Evolutionary conservation across 1,140 invertebrate species (phyloP).

Genomic region (Hypsibius dujardini): DNA sequence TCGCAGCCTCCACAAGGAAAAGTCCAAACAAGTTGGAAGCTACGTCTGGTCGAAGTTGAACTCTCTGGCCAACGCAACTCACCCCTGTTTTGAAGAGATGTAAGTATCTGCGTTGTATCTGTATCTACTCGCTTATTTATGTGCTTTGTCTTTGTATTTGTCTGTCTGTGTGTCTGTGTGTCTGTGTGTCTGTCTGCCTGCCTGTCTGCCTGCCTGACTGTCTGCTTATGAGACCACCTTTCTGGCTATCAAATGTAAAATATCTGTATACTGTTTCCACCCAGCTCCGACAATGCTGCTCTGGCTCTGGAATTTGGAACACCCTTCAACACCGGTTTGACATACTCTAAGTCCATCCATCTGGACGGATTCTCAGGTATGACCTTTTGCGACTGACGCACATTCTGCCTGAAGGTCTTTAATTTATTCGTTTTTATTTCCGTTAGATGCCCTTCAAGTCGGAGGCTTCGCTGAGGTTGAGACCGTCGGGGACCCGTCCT

Average conservation of each 20-base stretch:
- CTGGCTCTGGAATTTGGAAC: not conserved
- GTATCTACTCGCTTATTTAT: too few relatives aligned
- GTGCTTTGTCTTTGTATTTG: too few relatives aligned
- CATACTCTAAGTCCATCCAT: not conserved
- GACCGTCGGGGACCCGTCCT: not conserved
- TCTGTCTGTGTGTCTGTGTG: too few relatives aligned
- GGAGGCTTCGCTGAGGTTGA: not conserved
- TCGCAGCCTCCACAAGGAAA: conserved; percentile 3
- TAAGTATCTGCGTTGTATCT: not conserved
- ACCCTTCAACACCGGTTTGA: conserved; percentile 2
- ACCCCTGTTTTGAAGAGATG: conserved; percentile 3
- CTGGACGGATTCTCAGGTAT: conserved; percentile 3
- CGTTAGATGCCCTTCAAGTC: not conserved
- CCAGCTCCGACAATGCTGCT: not conserved
- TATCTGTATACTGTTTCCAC: too few relatives aligned
- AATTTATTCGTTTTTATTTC: too few relatives aligned
- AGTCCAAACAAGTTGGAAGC: conserved; percentile 14
- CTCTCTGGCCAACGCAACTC: conserved; percentile 10
- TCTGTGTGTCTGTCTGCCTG: too few relatives aligned
- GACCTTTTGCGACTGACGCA: not conserved
- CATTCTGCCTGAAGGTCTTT: too few relatives aligned
- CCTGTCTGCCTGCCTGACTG: too few relatives aligned
- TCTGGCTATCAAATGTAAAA: too few relatives aligned
- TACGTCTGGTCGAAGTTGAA: conserved; percentile 11
- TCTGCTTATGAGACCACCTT: too few relatives aligned